These are phyloP conservation scores for Erynnis tages DNA, from an alignment of 2,888 invertebrate genomes.

Conservation along the genomic window DNA sequence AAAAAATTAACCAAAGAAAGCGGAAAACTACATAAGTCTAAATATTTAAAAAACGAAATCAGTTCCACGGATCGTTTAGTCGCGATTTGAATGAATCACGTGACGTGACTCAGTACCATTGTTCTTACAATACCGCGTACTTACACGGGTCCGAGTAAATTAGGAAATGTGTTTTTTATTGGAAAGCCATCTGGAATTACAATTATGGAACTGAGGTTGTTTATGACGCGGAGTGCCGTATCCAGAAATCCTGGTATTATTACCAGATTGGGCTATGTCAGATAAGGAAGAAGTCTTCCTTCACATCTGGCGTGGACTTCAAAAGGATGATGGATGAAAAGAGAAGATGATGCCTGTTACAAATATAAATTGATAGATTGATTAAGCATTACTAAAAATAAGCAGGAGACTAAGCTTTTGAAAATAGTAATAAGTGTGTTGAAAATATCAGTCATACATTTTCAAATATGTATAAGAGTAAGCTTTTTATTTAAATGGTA, in stretches of 20 bases:
- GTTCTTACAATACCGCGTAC: slow-evolving; percentile 65
- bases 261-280: no score
- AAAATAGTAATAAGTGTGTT: background rate
- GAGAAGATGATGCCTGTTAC: no score
- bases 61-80: slow-evolving; percentile 32
- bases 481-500: no score
- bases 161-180: slow-evolving; percentile 80
- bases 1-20: background rate
- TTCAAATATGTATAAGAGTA: no score
- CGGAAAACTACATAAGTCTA: slow-evolving; percentile 5
- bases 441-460: slow-evolving; percentile 42
- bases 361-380: no score
- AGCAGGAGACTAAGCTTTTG: no score
- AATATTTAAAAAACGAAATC: slow-evolving; percentile 19
- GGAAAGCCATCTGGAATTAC: slow-evolving; percentile 69
- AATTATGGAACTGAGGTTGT: slow-evolving; percentile 47
- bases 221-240: background rate
- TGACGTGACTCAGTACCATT: slow-evolving; percentile 73
- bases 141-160: slow-evolving; percentile 64
- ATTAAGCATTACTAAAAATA: no score
- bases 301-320: no score
- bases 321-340: no score
- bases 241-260: background rate
- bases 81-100: slow-evolving; percentile 73
- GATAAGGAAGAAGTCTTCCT: no score